Evolutionary conservation across 2,113 vertebrate species (phyloP), one percentile per base, ranked within the genome.

Genomic region (Symphodus melops): DNA sequence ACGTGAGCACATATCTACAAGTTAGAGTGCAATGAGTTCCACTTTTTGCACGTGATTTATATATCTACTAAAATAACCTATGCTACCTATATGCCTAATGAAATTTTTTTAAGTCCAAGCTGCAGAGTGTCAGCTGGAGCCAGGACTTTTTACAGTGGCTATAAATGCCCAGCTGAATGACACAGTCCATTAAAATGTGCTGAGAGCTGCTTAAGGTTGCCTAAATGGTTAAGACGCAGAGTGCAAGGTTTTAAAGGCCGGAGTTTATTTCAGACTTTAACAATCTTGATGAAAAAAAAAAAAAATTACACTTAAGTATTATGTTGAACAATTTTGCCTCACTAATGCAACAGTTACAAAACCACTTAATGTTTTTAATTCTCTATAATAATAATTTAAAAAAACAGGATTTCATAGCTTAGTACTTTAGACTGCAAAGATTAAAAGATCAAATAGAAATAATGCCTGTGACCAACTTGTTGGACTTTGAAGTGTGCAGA

Each of bases 111-210:
- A 72, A 86, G 65, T 56, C 54, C 42, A 52, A 48, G 36, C 48
- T 66, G 70, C 70, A 49, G 57, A 46, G 54, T 49, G 62, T 52
- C 37, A 62, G 37, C 44, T 68, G 65, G 62, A 75, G 48, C 20
- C 59, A 49, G 48, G 23, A 36, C 66, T 48, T 52, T 60, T 85
- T 65, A 87, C 55, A 17, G 42, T 41, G 72, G 66, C 69, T 57
- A 68, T 85, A 86, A 85, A 83, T 51, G 67, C 25, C 77, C 41
- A 58, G 54, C 74, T 77, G 72, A 86, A 68, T 36, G 74, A 72
- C 71, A 82, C 59, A 70, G 81, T 20, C 60, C 33, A 39, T 85
- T 83, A 84, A 84, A 81, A 51, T 11, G 13, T 39, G 37, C 51
- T 19, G 71, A 56, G 14, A 73, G 53, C 57, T 55, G 68, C 69